phyloP scores from a whole-genome alignment of 2,888 invertebrate species.

The Holacanthella duospinosa region DNA sequence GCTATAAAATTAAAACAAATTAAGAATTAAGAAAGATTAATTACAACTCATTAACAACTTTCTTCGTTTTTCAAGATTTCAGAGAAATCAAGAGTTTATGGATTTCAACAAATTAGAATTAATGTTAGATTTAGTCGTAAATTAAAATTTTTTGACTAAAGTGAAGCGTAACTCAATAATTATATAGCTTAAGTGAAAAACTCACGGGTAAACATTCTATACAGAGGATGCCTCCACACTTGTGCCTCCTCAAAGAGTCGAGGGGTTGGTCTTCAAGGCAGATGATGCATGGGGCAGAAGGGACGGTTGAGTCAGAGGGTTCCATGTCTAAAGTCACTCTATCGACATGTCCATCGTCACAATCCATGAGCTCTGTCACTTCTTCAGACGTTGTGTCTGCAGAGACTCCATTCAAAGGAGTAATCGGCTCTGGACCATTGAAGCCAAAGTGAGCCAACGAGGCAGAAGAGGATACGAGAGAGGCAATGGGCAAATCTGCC shows the following conservation, averaged over 20 bases:
- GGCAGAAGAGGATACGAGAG: background rate
- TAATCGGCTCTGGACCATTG: too few relatives aligned
- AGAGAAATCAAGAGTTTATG: too few relatives aligned
- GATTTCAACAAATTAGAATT: too few relatives aligned
- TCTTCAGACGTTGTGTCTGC: too few relatives aligned
- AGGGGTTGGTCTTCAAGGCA: slow-evolving; percentile 52
- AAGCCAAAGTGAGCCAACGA: background rate
- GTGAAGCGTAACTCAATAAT: too few relatives aligned
- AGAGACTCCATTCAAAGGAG: too few relatives aligned
- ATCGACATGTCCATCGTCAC: background rate
- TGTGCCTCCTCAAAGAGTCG: slow-evolving; percentile 48
- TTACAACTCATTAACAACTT: slow-evolving; percentile 9
- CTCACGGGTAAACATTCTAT: slow-evolving; percentile 50
- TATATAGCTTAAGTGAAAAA: background rate
- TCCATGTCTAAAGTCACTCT: background rate
- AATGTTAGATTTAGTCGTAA: too few relatives aligned
- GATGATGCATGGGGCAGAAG: slow-evolving; percentile 47
- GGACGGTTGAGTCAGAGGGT: too few relatives aligned
- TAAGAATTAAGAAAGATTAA: too few relatives aligned
- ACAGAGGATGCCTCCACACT: slow-evolving; percentile 51
- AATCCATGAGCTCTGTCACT: background rate
- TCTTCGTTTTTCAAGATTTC: background rate
- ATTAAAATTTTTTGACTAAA: too few relatives aligned
- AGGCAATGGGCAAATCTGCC: background rate
- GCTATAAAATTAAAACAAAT: background rate